Evolutionary conservation across 2,113 vertebrate species (phyloP).

Genomic region (Gasterosteus nipponicus): DNA sequence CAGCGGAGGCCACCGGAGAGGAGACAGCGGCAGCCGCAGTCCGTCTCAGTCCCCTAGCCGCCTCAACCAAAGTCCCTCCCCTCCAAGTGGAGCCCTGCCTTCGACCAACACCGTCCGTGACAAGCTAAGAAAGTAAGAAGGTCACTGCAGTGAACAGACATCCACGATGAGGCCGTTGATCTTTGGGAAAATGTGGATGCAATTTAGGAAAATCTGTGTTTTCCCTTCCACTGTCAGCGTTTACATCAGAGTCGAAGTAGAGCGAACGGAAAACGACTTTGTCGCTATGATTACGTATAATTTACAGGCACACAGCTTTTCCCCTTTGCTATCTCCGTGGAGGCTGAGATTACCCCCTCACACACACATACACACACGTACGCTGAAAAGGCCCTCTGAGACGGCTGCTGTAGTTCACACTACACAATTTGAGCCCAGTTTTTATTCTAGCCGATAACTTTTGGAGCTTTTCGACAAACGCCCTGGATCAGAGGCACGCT

Average conservation of each 20-base stretch:
- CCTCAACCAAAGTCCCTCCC: slow-evolving; percentile 82
- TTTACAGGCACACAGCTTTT: background rate
- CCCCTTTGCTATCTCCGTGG: background rate
- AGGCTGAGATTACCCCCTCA: background rate
- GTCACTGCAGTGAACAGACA: background rate
- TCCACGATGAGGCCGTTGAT: background rate
- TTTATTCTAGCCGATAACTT: background rate
- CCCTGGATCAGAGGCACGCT: background rate
- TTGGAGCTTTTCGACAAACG: background rate
- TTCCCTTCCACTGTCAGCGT: background rate
- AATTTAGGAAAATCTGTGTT: background rate
- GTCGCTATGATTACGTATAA: background rate
- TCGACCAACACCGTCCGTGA: slow-evolving; percentile 80
- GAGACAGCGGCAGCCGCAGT: slow-evolving; percentile 84
- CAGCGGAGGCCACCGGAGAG: slow-evolving; percentile 74
- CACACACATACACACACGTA: background rate
- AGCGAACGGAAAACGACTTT: background rate
- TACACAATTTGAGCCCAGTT: background rate
- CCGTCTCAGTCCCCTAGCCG: slow-evolving; percentile 81
- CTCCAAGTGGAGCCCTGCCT: slow-evolving; percentile 80
- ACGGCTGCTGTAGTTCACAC: background rate
- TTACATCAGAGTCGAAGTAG: background rate
- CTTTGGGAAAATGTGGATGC: background rate
- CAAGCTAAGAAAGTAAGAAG: slow-evolving; percentile 93
- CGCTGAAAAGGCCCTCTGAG: background rate